Conservation (phyloP, 2,888 invertebrate genomes). For the Resseliella maxima region DNA sequence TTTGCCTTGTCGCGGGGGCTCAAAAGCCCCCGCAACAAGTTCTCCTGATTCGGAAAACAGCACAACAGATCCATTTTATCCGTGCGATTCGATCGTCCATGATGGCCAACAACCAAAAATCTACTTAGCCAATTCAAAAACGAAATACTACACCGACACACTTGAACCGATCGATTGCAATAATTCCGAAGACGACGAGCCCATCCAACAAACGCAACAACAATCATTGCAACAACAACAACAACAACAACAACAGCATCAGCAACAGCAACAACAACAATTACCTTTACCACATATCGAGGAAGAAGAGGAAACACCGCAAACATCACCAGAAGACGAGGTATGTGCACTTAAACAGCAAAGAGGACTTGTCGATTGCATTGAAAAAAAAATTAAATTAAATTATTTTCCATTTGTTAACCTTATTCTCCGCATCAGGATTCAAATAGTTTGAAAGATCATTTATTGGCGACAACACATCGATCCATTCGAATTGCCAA, state of each 20-base stretch:
- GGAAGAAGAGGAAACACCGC: slow-evolving; percentile 78
- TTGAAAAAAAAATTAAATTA: too few species aligned
- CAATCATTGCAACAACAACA: slow-evolving; percentile 58
- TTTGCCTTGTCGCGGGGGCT: slow-evolving; percentile 85
- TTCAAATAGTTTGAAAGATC: slow-evolving; percentile 48
- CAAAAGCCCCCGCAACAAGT: slow-evolving; percentile 73
- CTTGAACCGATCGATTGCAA: not conserved
- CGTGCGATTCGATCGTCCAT: slow-evolving; percentile 59
- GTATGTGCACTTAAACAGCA: too few species aligned
- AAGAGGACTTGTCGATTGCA: too few species aligned
- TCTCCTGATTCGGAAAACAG: slow-evolving; percentile 66
- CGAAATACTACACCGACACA: slow-evolving; percentile 56
- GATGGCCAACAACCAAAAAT: slow-evolving; percentile 58
- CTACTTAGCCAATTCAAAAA: slow-evolving; percentile 59
- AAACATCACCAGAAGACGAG: slow-evolving; percentile 53
- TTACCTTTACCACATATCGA: slow-evolving; percentile 84
- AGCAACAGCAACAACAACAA: slow-evolving; percentile 72
- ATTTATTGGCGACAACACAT: not conserved
- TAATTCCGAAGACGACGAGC: slow-evolving; percentile 32
- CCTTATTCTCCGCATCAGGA: not conserved
- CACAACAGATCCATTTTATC: slow-evolving; percentile 58
- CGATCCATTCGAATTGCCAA: slow-evolving; percentile 26
- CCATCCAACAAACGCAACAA: not conserved
- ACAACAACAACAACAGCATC: slow-evolving; percentile 63
- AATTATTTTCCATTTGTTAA: slow-evolving; percentile 68